A percentile compares a stretch with the other conserved stretches of the same genome.
Conservation (phyloP, 2,888 invertebrate genomes). For the Ganaspis brasiliensis region DNA sequence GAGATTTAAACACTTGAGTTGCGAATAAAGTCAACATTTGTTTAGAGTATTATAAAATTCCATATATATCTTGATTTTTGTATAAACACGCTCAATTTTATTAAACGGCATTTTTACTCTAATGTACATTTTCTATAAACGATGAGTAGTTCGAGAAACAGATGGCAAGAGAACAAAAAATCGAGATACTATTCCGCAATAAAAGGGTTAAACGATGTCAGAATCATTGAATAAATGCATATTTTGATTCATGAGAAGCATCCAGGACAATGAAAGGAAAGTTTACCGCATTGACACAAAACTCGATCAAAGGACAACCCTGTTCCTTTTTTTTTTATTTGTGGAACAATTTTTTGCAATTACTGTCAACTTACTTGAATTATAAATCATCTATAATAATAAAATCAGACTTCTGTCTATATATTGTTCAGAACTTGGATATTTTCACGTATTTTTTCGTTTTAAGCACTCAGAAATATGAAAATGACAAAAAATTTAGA, state of each 20-base stretch:
- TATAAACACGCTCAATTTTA: background rate
- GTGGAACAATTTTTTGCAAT: background rate
- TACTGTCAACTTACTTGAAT: background rate
- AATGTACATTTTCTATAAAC: background rate
- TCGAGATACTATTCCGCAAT: slow-evolving; percentile 9
- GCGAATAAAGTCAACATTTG: no score
- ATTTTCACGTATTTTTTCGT: no score
- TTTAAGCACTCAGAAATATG: no score
- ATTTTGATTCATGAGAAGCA: slow-evolving; percentile 35
- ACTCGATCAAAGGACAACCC: slow-evolving; percentile 13
- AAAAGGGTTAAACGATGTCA: slow-evolving; percentile 38
- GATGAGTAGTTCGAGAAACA: slow-evolving; percentile 15
- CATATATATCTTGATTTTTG: background rate
- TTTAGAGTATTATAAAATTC: no score
- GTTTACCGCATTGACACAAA: slow-evolving; percentile 18
- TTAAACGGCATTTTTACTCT: background rate
- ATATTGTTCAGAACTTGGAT: no score
- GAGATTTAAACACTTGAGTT: no score
- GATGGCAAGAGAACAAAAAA: slow-evolving; percentile 31
- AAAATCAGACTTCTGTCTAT: no score
- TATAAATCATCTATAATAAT: background rate
- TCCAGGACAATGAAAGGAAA: slow-evolving; percentile 21
- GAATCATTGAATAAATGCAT: slow-evolving; percentile 37
- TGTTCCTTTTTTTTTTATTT: background rate
- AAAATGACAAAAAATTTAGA: no score